phyloP scores from a whole-genome alignment of 2,797 vertebrate genomes.

The Pampus argenteus region DNA sequence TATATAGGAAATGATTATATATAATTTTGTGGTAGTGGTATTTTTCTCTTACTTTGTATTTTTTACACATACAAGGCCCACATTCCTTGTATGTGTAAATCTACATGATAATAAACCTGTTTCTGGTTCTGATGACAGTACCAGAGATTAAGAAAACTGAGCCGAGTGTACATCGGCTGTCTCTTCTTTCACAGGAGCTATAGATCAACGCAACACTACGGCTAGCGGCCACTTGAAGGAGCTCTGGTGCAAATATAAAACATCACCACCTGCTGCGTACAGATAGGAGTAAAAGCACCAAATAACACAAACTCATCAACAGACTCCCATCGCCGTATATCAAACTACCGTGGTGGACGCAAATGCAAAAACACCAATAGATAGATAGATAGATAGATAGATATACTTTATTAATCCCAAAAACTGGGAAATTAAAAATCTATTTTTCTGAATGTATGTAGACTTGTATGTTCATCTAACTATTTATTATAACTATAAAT shows the following conservation, averaged over 20 bases:
- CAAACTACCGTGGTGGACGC: not conserved
- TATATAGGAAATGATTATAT: too few relatives aligned
- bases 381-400: too few relatives aligned
- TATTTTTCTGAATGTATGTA: too few relatives aligned
- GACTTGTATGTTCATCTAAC: not conserved
- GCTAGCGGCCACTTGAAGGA: slow-evolving; percentile 60
- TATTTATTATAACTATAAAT: too few relatives aligned
- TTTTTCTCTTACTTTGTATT: not conserved
- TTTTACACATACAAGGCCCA: too few relatives aligned
- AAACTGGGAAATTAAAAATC: too few relatives aligned
- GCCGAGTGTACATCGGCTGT: not conserved
- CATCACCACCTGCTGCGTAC: not conserved
- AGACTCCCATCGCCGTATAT: not conserved
- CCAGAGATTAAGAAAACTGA: slow-evolving; percentile 12
- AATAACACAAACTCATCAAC: not conserved
- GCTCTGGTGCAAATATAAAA: slow-evolving; percentile 47
- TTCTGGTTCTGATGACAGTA: not conserved
- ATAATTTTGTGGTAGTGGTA: not conserved
- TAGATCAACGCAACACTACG: slow-evolving; percentile 29
- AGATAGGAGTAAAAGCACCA: not conserved
- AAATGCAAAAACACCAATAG: accelerated
- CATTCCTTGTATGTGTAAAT: not conserved
- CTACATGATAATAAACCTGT: not conserved
- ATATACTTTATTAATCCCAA: too few relatives aligned
- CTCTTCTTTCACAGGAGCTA: slow-evolving; percentile 43